Conservation (phyloP, 2,113 vertebrate genomes). For the Solenodon paradoxus region DNA sequence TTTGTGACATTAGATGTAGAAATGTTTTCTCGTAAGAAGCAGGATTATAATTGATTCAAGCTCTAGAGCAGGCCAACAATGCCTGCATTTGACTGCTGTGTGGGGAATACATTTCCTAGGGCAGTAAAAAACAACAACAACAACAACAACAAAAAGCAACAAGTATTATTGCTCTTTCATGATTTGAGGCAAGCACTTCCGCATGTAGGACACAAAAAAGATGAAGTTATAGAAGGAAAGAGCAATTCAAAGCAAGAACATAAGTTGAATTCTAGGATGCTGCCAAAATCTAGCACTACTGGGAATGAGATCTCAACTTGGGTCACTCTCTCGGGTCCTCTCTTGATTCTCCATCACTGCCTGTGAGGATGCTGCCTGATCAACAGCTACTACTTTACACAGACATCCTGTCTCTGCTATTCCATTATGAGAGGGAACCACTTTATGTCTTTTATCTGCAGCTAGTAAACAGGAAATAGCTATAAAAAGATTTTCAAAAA, state of each 20-base stretch:
- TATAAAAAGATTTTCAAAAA: background rate
- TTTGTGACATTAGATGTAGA: background rate
- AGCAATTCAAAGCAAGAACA: background rate
- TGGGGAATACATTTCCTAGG: background rate
- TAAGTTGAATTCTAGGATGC: background rate
- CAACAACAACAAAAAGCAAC: no score
- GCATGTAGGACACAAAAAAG: background rate
- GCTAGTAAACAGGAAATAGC: background rate
- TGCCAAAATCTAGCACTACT: background rate
- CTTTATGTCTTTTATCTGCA: background rate
- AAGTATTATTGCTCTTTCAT: background rate
- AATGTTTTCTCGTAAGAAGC: background rate
- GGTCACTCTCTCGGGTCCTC: accelerated
- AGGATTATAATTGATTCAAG: background rate
- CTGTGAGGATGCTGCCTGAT: no score
- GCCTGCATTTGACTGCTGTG: background rate
- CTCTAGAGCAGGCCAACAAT: background rate
- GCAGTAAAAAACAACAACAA: background rate
- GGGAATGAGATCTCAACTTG: background rate
- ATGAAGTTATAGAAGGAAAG: background rate
- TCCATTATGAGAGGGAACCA: background rate
- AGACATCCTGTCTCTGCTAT: background rate
- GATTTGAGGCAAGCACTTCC: background rate
- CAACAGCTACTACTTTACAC: background rate
- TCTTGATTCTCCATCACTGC: background rate